A percentile compares a stretch with the other conserved stretches of the same genome.
These are phyloP conservation scores for Agrotis ipsilon DNA, from an alignment of 2,888 invertebrate genomes.

Conservation along the genomic window DNA sequence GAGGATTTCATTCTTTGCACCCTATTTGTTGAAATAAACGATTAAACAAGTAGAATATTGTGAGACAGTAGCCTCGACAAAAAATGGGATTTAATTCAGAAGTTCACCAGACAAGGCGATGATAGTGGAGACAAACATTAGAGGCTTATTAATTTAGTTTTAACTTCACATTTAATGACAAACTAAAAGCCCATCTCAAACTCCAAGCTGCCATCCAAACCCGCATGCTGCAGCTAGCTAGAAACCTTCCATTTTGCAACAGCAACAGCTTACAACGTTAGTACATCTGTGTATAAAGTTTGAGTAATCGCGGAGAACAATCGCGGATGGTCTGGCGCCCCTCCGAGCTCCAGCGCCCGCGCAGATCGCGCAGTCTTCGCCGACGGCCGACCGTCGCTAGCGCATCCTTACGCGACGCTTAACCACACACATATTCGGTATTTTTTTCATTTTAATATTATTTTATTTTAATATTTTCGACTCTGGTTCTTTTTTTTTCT, in stretches of 20 bases:
- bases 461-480: constrained; percentile 46
- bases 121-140: no score
- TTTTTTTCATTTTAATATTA: constrained; percentile 62
- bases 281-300: constrained; percentile 69
- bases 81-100: no score
- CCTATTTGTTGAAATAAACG: no score
- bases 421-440: constrained; percentile 68
- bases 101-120: no score
- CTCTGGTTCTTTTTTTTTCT: constrained; percentile 27
- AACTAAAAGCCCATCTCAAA: not conserved
- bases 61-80: no score
- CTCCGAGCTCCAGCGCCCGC: constrained; percentile 65
- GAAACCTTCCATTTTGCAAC: constrained; percentile 63
- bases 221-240: constrained; percentile 33
- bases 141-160: no score
- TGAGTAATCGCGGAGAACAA: constrained; percentile 69
- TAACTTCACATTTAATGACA: no score
- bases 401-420: constrained; percentile 75
- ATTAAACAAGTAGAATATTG: no score
- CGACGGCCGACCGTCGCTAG: constrained; percentile 74
- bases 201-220: constrained; percentile 24
- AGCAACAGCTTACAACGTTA: constrained; percentile 58
- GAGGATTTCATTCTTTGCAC: no score
- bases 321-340: constrained; percentile 66
- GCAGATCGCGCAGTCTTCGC: constrained; percentile 73